phyloP scores from a whole-genome alignment of 1,140 invertebrate species.

The Heliconius himera region DNA sequence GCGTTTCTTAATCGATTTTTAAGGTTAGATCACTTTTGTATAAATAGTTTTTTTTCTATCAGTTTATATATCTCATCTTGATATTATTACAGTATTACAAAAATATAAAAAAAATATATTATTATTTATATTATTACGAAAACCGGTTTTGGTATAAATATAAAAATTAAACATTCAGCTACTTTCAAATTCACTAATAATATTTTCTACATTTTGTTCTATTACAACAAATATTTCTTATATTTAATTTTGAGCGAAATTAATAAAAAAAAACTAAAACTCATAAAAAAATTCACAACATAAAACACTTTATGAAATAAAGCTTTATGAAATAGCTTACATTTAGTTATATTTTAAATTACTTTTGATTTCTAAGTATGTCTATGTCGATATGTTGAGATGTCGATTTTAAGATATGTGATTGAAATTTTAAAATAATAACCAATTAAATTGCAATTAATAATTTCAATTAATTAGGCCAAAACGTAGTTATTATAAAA shows the following conservation, averaged over 20 bases:
- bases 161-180: too few species aligned
- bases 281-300: too few species aligned
- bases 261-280: neutral
- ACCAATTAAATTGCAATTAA: neutral
- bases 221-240: too few species aligned
- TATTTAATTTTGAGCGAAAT: neutral
- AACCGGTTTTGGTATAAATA: neutral
- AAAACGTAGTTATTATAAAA: constrained; percentile 16
- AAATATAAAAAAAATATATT: too few species aligned
- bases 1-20: too few species aligned
- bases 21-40: neutral
- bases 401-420: neutral
- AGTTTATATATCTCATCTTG: neutral
- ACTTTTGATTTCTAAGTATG: neutral
- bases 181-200: too few species aligned
- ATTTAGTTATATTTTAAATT: too few species aligned
- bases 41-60: neutral
- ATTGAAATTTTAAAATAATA: neutral
- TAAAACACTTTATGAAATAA: too few species aligned
- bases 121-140: too few species aligned
- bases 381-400: neutral
- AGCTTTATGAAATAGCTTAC: too few species aligned
- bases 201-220: too few species aligned
- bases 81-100: too few species aligned
- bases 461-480: constrained; percentile 5